Base-by-base conservation (phyloP, 2,797 vertebrate genomes). In the Poliocrania exsul region DNA sequence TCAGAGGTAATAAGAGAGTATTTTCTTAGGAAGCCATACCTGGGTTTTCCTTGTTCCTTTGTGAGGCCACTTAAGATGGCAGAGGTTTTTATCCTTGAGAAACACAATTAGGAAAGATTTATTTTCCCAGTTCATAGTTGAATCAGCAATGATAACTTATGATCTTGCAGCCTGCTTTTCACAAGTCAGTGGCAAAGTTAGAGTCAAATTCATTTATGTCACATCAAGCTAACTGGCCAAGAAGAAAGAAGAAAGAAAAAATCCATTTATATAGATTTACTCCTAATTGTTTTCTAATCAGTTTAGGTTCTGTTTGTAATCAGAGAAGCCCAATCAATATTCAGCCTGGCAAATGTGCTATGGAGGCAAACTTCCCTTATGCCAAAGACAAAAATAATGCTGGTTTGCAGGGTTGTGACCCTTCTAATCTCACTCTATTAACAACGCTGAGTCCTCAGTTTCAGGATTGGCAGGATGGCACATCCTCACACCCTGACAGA, bases 211-310 rank as follows among this genome's bases (percentile, higher is more conserved):
- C 28, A 67, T 75, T 83, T 51, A 31, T 15, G 6, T 51, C 44
- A 35, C 33, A 37, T 44, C n/a, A 33, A 82, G 50, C 16, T 74
- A 80, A 70, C 33, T 67, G 71, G 37, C 9, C 35, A 62, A 49
- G 49, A 80, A 44, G 26, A 17, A 64, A 56, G 70, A 53, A 51
- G 25, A 77, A 20, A 13, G 40, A 40, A 89, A 84, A 81, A 11
- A 1, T 29, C 24, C 42, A 35, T 53, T 81, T 24, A 31, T 67
- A 88, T 46, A 33, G 50, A 77, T 90, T 89, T 65, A 33, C 42
- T 80, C 47, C 50, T 95, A 79, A 93, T 58, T 90, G 73, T 77
- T 93, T 92, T 94, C 66, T 86, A 85, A 92, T 93, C 54, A 64
- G 77, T 85, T 96, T 88, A 79, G 62, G 19, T 79, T 90, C 70